These are phyloP conservation scores for Littorina saxatilis DNA, from an alignment of 1,140 invertebrate genomes.

Conservation along the genomic window DNA sequence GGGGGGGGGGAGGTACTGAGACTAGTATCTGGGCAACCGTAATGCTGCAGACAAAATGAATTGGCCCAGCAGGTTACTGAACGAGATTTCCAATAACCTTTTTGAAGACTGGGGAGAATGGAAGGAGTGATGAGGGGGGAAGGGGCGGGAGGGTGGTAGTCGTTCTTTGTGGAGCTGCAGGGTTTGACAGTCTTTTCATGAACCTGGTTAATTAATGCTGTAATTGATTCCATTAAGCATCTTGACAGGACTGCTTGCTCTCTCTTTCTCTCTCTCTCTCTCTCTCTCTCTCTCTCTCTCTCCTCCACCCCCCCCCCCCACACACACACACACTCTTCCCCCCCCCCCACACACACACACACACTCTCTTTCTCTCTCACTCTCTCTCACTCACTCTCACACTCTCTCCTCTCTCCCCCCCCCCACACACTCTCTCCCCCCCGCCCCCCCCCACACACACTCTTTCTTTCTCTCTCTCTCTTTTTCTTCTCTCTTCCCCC, in stretches of 20 bases:
- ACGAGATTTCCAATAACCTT: too few relatives aligned
- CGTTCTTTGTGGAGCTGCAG: too few relatives aligned
- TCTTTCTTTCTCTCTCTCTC: background rate
- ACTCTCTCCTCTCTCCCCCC: background rate
- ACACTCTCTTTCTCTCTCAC: background rate
- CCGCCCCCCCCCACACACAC: background rate
- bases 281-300: conserved; percentile 3
- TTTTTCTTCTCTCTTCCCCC: background rate
- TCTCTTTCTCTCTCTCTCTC: conserved; percentile 1
- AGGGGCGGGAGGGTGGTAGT: too few relatives aligned
- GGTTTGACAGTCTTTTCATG: too few relatives aligned
- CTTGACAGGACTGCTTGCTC: background rate
- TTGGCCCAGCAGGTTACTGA: too few relatives aligned
- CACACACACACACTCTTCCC: too few relatives aligned
- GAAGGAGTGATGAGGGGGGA: too few relatives aligned
- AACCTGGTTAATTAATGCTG: too few relatives aligned
- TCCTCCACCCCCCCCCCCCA: background rate
- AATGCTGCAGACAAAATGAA: too few relatives aligned
- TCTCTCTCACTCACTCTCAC: background rate
- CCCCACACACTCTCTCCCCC: background rate
- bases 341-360: background rate
- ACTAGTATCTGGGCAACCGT: too few relatives aligned
- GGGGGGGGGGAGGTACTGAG: background rate
- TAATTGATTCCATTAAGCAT: too few relatives aligned
- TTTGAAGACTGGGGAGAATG: too few relatives aligned